Evolutionary conservation across 2,888 invertebrate genomes (phyloP).

Genomic region (Conomelus anceps): DNA sequence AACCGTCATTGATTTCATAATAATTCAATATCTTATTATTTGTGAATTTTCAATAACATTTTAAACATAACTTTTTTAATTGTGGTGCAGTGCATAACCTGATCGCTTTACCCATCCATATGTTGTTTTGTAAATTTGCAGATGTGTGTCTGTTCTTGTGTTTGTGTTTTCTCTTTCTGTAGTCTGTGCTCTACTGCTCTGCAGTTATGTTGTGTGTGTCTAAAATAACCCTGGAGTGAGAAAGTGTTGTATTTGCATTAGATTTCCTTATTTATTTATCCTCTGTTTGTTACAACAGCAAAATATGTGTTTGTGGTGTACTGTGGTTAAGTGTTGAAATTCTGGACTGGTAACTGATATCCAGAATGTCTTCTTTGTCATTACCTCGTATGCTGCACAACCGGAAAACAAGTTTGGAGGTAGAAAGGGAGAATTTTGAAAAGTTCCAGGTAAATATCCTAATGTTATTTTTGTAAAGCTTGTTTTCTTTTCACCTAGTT

Average conservation of each 20-base stretch:
- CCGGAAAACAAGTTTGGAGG: slow-evolving; percentile 67
- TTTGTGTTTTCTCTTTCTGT: background rate
- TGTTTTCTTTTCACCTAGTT: background rate
- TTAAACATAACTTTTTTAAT: background rate
- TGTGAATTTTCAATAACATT: background rate
- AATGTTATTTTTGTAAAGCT: background rate
- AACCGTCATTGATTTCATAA: too few relatives aligned
- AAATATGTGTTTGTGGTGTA: background rate
- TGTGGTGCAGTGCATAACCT: background rate
- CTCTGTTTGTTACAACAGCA: background rate
- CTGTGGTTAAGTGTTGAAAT: background rate
- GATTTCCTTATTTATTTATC: too few relatives aligned
- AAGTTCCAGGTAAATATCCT: slow-evolving; percentile 62
- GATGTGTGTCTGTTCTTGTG: background rate
- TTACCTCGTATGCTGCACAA: slow-evolving; percentile 64
- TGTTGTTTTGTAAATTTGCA: background rate
- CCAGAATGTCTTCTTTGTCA: slow-evolving; percentile 62
- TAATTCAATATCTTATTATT: background rate
- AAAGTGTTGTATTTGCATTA: background rate
- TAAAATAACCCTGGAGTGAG: background rate
- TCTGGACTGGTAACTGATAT: background rate
- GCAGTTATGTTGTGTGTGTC: background rate
- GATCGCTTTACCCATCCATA: background rate
- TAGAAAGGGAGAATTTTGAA: slow-evolving; percentile 76
- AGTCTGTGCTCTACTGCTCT: background rate